Conservation (phyloP, 2,888 invertebrate genomes). For the Therioaphis trifolii region DNA sequence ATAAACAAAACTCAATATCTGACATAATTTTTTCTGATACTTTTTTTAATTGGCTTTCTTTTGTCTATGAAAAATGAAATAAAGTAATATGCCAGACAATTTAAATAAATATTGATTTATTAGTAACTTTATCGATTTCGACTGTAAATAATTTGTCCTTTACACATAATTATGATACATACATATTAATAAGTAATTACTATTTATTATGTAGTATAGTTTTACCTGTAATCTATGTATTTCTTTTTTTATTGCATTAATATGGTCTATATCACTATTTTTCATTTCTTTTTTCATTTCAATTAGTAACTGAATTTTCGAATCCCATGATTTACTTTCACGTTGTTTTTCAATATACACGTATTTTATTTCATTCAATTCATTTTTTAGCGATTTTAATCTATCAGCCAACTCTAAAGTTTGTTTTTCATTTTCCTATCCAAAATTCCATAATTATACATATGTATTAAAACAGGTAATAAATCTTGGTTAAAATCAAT, state of each 20-base stretch:
- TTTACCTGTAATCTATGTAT: conserved; percentile 85
- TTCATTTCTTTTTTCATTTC: conserved; percentile 79
- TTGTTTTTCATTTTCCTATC: conserved; percentile 77
- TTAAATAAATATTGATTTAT: background rate
- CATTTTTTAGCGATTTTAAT: conserved; percentile 75
- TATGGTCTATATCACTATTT: conserved; percentile 77
- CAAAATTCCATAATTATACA: conserved; percentile 10
- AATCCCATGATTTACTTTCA: conserved; percentile 84
- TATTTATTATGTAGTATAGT: background rate
- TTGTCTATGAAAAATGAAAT: conserved; percentile 67
- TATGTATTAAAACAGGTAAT: too few species aligned
- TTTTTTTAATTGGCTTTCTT: conserved; percentile 71
- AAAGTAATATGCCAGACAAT: conserved; percentile 13
- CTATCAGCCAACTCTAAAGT: conserved; percentile 77
- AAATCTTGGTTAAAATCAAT: too few species aligned
- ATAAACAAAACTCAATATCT: conserved; percentile 76
- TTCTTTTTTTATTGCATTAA: conserved; percentile 81
- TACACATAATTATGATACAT: background rate
- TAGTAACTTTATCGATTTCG: background rate
- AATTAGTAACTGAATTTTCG: conserved; percentile 78
- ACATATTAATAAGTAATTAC: background rate
- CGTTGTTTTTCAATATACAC: conserved; percentile 75
- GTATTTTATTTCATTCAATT: conserved; percentile 76
- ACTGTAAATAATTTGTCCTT: background rate
- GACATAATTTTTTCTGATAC: conserved; percentile 74